Evolutionary conservation across 2,888 invertebrate species (phyloP), one percentile per base, ranked within the genome.

Genomic region (Ormyrus pomaceus): DNA sequence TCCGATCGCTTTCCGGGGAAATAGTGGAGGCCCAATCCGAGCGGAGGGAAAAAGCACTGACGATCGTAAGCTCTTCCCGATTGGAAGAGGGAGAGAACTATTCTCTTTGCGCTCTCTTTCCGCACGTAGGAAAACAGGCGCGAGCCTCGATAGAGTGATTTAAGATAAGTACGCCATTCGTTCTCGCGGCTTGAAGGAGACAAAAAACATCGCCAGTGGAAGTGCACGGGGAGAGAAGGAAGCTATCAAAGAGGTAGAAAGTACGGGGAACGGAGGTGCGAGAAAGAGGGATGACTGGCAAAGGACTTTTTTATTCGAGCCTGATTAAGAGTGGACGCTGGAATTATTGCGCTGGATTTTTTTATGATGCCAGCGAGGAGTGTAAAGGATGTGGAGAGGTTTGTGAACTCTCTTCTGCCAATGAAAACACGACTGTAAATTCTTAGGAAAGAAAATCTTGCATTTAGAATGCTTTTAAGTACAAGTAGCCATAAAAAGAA

Each of bases 111-210:
- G 58, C 68, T 53, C 34, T 34, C 65, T 62, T 48, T 46, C 56
- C 58, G 72, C 59, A 64, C 77, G 81, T 73, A 78, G 70, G 65
- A 83, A 86, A 85, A 83, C 85, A 86, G 82, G 81, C 81, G 74
- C 76, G 81, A 78, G 82, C 82, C 81, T 84, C 83, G 84, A 86
- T 84, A 70, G 84, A 85, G 85, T 84, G 85, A 86, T 86, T 86
- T 82, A 82, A 85, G 85, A 85, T 86, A 86, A 86, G 85, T 85
- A 83, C 84, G 79, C 82, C 82, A 85, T 85, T 84, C 83, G 83
- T 85, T 86, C 83, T 86, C 85, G 71, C 59, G 84, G 80, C 79
- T 34, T 80, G 83, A 84, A 76, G 81, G 78, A 80, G 80, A 82
- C 75, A 82, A 82, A 84, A 80, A 82, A 81, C 34, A 34, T 34